These are phyloP conservation scores for Aphelinus certus DNA, from an alignment of 1,140 invertebrate species.

Conservation along the genomic window DNA sequence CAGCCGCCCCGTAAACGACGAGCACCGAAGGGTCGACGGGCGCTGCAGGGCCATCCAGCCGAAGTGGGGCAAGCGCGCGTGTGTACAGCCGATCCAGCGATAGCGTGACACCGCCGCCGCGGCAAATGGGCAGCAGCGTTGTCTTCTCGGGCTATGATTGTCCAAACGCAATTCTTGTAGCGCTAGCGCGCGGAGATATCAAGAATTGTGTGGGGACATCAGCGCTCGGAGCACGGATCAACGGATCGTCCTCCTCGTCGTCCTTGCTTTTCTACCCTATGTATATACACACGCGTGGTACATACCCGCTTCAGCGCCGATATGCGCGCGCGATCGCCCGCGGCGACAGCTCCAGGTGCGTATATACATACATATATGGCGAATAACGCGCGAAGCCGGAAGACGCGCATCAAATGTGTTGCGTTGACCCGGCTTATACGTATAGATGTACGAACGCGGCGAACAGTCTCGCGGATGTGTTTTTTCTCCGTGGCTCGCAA, in stretches of 20 bases:
- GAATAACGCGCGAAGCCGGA: too few relatives aligned
- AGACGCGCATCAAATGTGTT: too few relatives aligned
- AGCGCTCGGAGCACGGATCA: constrained; percentile 63
- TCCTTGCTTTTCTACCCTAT: too few relatives aligned
- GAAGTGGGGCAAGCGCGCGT: constrained; percentile 31
- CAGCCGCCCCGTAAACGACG: neutral
- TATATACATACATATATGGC: too few relatives aligned
- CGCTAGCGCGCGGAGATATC: constrained; percentile 53
- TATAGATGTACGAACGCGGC: too few relatives aligned
- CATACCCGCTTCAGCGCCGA: too few relatives aligned
- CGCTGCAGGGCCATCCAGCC: constrained; percentile 23
- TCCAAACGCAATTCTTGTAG: constrained; percentile 68
- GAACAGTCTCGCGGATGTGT: too few relatives aligned
- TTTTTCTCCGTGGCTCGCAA: too few relatives aligned
- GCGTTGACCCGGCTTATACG: too few relatives aligned
- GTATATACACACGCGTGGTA: too few relatives aligned
- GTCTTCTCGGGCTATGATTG: constrained; percentile 66
- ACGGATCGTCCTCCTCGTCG: constrained; percentile 37
- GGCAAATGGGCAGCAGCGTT: neutral
- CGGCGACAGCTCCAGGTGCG: too few relatives aligned
- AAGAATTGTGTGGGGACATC: constrained; percentile 68
- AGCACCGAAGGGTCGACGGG: constrained; percentile 1
- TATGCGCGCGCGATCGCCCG: too few relatives aligned
- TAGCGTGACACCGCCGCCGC: constrained; percentile 9
- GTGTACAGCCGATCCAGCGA: neutral